Conservation (phyloP, 2,113 vertebrate genomes). For the Myrmecobius fasciatus region DNA sequence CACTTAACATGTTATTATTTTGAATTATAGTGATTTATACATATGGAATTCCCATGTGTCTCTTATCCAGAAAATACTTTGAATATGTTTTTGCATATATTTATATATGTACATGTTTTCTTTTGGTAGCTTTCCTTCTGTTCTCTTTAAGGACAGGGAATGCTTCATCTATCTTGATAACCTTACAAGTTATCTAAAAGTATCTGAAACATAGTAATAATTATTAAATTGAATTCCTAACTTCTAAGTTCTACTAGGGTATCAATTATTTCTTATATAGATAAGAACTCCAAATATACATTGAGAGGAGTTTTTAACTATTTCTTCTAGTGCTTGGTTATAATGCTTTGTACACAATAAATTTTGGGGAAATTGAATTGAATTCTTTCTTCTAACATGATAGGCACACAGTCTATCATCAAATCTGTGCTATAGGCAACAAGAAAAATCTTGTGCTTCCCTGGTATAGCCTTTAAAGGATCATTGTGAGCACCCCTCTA, state of each 20-base stretch:
- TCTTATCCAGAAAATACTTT: too few species aligned
- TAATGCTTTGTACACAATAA: not conserved
- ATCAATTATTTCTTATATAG: not conserved
- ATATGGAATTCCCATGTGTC: not conserved
- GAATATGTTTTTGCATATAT: not conserved
- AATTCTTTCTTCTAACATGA: not conserved
- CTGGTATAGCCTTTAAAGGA: not conserved
- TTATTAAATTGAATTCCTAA: not conserved
- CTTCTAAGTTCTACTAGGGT: not conserved
- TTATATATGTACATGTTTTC: not conserved
- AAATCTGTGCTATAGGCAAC: not conserved
- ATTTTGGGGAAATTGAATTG: too few species aligned
- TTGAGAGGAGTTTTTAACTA: not conserved
- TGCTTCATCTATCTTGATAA: not conserved
- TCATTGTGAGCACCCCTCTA: not conserved
- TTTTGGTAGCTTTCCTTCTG: too few species aligned
- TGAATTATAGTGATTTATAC: not conserved
- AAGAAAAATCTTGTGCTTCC: not conserved
- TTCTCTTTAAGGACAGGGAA: not conserved
- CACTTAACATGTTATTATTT: not conserved
- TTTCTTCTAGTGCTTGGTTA: not conserved
- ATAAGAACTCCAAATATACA: not conserved
- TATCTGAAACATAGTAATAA: not conserved
- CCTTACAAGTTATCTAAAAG: not conserved
- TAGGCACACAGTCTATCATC: not conserved